Evolutionary conservation across 2,888 invertebrate genomes (phyloP), one percentile per base, ranked within the genome.

Genomic region (Falcaria lacertinaria): DNA sequence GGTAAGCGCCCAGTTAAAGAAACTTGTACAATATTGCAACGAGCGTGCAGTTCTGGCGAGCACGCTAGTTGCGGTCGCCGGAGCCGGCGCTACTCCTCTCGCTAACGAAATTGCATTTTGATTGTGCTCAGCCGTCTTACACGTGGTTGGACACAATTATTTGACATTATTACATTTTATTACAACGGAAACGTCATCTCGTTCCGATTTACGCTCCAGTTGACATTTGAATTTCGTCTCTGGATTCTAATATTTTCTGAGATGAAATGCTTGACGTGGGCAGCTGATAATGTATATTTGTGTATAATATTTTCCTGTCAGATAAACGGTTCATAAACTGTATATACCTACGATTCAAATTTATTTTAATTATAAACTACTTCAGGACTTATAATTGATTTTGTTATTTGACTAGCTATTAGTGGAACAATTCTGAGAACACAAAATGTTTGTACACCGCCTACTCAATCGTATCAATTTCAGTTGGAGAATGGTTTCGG

Each of bases 61-160:
- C 28, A 11, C 28, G 8, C 6, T 11, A 28, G 28, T 2, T 50
- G 46, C 45, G 51, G 49, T 41, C 41, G 41, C 34, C 25, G 34
- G 34, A 47, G 48, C 42, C 47, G 46, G 41, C n/a, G 37, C 17
- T 43, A 42, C 42, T 35, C 42, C 40, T 33, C 43, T 36, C 43
- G 36, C 58, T 64, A 62, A 71, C 72, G 52, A 80, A 81, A 84
- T 84, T 78, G 79, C 80, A 81, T 78, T 82, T 74, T 74, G 75
- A 80, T 82, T 76, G 77, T 70, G 59, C 64, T 66, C 69, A 56
- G 50, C 61, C 66, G 59, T 61, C 64, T 69, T 74, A 76, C 82
- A 78, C 78, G 74, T 70, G 74, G 78, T 62, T 70, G 70, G 60
- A 50, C 70, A 59, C 79, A 68, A 75, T 81, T 75, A 80, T 77